phyloP scores from a whole-genome alignment of 2,888 invertebrate species.

The Acleris laterana region DNA sequence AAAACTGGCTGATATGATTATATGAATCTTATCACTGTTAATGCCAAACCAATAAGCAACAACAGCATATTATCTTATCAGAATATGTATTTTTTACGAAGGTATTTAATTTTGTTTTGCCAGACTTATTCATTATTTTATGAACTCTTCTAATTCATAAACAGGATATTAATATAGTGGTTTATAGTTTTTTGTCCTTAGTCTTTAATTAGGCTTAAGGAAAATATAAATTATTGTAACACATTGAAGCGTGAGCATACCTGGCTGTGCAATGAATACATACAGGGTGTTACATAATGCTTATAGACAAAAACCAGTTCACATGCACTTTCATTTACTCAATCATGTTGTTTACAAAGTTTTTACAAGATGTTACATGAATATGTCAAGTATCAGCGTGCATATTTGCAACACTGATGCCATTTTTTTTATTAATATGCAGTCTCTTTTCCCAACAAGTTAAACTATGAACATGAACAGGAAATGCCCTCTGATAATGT shows the following conservation, averaged over 20 bases:
- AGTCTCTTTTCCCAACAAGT: too few species aligned
- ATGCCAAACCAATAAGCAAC: conserved; percentile 36
- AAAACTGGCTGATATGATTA: conserved; percentile 19
- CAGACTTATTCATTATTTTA: conserved; percentile 6
- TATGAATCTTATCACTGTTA: conserved; percentile 32
- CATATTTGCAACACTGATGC: too few species aligned
- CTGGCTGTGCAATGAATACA: conserved; percentile 2
- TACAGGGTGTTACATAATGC: conserved; percentile 11
- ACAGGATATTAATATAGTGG: conserved; percentile 10
- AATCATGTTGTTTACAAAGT: not conserved
- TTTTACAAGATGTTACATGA: conserved; percentile 26
- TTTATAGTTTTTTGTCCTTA: conserved; percentile 1
- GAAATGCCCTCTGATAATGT: too few species aligned
- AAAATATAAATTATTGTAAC: conserved; percentile 15
- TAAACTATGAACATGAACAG: too few species aligned
- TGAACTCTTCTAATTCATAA: conserved; percentile 7
- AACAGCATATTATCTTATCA: conserved; percentile 39
- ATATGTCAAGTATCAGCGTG: too few species aligned
- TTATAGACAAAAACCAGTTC: conserved; percentile 39
- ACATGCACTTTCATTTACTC: conserved; percentile 43
- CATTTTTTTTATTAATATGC: too few species aligned
- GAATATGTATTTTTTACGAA: conserved; percentile 12
- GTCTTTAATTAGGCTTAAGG: conserved; percentile 25
- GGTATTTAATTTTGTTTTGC: conserved; percentile 12
- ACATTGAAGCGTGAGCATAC: conserved; percentile 18